These are phyloP conservation scores for Pteropus rufus DNA, from an alignment of 2,797 vertebrate genomes.

Conservation along the genomic window DNA sequence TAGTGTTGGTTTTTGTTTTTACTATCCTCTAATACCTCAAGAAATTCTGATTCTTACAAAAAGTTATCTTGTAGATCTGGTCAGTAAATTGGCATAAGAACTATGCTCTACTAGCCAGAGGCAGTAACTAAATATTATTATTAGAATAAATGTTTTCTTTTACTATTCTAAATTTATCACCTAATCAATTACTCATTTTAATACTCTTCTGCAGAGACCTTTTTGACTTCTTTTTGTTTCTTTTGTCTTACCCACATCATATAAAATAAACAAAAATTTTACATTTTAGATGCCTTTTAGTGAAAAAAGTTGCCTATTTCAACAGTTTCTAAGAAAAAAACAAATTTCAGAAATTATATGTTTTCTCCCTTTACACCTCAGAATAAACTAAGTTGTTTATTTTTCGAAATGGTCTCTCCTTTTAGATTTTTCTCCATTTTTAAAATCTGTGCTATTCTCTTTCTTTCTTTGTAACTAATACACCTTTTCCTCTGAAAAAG, in stretches of 20 bases:
- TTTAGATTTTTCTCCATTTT: not conserved
- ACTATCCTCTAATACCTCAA: not conserved
- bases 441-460: not conserved
- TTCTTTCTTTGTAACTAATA: slow-evolving; percentile 35
- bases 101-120: not conserved
- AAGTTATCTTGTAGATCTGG: not conserved
- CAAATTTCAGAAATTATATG: not conserved
- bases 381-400: not conserved
- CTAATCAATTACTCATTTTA: not conserved
- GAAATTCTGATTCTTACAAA: not conserved
- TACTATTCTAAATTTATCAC: not conserved
- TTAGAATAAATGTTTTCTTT: not conserved
- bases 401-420: not conserved
- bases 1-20: not conserved
- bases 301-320: not conserved
- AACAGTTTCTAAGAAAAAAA: slow-evolving; percentile 4
- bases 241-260: not conserved
- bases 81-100: not conserved
- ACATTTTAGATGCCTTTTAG: not conserved
- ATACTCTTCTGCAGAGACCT: not conserved
- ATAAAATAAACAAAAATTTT: not conserved
- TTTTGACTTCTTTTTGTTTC: not conserved
- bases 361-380: not conserved
- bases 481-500: not conserved
- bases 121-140: not conserved